Percentiles rank a stretch among this genome's conserved stretches.
These are phyloP conservation scores for Eurytoma adleriae DNA, from an alignment of 2,888 invertebrate genomes.

Conservation along the genomic window DNA sequence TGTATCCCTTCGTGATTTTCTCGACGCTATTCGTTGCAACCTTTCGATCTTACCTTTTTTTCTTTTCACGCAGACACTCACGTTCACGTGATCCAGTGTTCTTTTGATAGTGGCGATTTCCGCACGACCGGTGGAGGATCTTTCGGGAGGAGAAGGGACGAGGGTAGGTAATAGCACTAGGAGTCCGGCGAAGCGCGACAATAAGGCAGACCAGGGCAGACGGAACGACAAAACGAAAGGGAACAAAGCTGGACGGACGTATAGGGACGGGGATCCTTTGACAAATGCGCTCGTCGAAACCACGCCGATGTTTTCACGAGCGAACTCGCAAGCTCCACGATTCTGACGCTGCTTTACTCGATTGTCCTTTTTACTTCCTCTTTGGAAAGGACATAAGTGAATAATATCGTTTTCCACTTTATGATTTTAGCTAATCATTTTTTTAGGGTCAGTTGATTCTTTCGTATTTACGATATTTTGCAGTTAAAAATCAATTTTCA, in stretches of 20 bases:
- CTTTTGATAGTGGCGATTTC: slow-evolving; percentile 20
- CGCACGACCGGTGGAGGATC: slow-evolving; percentile 1
- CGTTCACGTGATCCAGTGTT: neutral
- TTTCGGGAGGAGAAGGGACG: neutral
- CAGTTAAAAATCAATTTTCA: neutral
- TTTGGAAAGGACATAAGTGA: slow-evolving; percentile 9
- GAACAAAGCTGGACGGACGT: neutral
- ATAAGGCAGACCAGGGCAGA: neutral
- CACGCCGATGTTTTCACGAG: slow-evolving; percentile 9
- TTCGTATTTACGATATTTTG: neutral
- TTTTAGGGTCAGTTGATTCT: neutral
- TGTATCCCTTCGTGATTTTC: slow-evolving; percentile 1
- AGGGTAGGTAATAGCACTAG: slow-evolving; percentile 13
- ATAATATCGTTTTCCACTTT: neutral
- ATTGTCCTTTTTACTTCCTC: slow-evolving; percentile 10
- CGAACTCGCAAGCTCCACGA: slow-evolving; percentile 3
- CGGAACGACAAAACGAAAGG: slow-evolving; percentile 1
- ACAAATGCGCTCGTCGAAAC: slow-evolving; percentile 30
- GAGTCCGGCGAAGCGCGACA: slow-evolving; percentile 17
- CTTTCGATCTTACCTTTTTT: slow-evolving; percentile 1
- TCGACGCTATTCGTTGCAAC: neutral
- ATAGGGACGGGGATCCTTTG: slow-evolving; percentile 25
- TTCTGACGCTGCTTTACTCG: neutral
- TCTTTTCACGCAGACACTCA: neutral
- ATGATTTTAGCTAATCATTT: neutral